Percentiles rank a stretch among this genome's conserved stretches.
Conservation (phyloP, 2,113 vertebrate species). For the Penelope pileata region DNA sequence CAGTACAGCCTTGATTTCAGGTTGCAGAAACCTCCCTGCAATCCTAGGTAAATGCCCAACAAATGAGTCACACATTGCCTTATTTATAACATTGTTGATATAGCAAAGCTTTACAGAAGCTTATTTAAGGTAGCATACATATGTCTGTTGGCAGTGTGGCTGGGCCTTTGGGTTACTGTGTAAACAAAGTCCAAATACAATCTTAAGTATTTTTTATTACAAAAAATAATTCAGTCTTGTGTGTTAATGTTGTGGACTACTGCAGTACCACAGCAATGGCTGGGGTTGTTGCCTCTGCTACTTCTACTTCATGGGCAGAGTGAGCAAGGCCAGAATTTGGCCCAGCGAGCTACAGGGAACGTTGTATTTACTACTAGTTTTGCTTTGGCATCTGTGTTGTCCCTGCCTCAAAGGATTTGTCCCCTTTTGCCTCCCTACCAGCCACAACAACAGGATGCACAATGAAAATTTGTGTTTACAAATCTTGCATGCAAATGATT, state of each 20-base stretch:
- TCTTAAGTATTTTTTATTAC: neutral
- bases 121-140: neutral
- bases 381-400: neutral
- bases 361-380: neutral
- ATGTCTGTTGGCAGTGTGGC: neutral
- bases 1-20: neutral
- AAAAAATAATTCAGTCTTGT: neutral
- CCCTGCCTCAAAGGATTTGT: constrained; percentile 10
- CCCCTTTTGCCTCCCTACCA: constrained; percentile 47
- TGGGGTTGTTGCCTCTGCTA: neutral
- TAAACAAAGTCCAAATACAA: neutral
- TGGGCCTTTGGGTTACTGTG: neutral
- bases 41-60: neutral
- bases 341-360: neutral
- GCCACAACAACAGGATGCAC: constrained; percentile 55
- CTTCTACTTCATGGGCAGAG: neutral
- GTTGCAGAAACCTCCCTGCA: neutral
- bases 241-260: neutral
- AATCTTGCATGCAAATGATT: constrained; percentile 71
- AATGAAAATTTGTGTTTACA: constrained; percentile 69
- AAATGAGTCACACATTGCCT: neutral
- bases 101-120: neutral
- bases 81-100: neutral
- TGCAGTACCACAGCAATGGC: neutral
- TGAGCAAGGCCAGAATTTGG: neutral